Conservation (phyloP, 1,140 invertebrate genomes). For the Pararge aegeria region DNA sequence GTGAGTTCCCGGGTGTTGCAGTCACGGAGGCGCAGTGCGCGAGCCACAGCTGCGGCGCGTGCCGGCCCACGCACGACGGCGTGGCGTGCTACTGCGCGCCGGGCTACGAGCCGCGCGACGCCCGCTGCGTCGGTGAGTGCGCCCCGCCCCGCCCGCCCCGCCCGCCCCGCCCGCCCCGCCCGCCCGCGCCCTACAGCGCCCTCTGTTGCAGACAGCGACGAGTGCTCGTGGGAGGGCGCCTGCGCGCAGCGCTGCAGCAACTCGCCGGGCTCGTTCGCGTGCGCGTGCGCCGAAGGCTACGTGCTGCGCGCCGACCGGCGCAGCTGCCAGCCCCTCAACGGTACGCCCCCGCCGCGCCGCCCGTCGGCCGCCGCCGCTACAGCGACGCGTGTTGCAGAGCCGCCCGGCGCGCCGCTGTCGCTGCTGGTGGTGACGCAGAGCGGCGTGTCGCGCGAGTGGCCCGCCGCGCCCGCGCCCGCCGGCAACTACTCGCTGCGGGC, state of each 20-base stretch:
- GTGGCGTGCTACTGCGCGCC: slow-evolving; percentile 87
- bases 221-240: slow-evolving; percentile 85
- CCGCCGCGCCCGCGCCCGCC: slow-evolving; percentile 10
- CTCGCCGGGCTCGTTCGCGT: slow-evolving; percentile 85
- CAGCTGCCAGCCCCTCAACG: slow-evolving; percentile 84
- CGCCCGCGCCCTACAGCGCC: too few relatives aligned
- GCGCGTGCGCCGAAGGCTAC: slow-evolving; percentile 89
- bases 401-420: slow-evolving; percentile 39
- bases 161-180: too few relatives aligned
- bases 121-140: slow-evolving; percentile 82
- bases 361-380: too few relatives aligned
- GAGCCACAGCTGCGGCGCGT: slow-evolving; percentile 81
- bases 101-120: slow-evolving; percentile 85
- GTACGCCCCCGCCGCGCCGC: slow-evolving; percentile 57
- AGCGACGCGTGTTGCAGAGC: slow-evolving; percentile 29
- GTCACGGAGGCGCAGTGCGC: slow-evolving; percentile 80
- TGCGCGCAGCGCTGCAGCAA: slow-evolving; percentile 92
- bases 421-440: slow-evolving; percentile 51
- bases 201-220: slow-evolving; percentile 83
- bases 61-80: slow-evolving; percentile 84
- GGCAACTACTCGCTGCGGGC: slow-evolving; percentile 39
- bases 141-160: too few relatives aligned
- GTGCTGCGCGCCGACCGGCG: slow-evolving; percentile 72
- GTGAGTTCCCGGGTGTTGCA: slow-evolving; percentile 24
- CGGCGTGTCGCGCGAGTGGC: slow-evolving; percentile 45